Evolutionary conservation across 2,113 vertebrate genomes (phyloP), one percentile per base, ranked within the genome.

Genomic region (Myanophis thanlyinensis): DNA sequence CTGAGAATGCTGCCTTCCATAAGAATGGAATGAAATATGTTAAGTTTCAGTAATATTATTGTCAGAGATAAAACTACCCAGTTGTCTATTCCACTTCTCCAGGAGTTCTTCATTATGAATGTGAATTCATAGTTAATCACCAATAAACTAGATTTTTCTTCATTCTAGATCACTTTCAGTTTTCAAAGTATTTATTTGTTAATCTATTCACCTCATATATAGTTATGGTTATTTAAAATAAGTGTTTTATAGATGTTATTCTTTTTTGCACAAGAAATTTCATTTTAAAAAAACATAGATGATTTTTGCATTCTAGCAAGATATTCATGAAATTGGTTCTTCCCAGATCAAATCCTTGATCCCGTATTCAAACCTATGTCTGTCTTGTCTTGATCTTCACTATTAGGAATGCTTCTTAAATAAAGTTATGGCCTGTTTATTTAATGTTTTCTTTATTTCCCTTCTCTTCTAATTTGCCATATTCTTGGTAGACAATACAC

Each of bases 401-500:
- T 47, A 27, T n/a, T 30, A 53, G 22, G 22, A 4, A 40, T 89
- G 23, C 80, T 47, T 48, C 88, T 86, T 93, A 86, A 89, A 51
- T 86, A 89, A 86, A 85, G 73, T 62, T 93, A 35, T 12, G 48
- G 22, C 53, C 53, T 93, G 4, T 46, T 86, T 62, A 62, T 62
- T 62, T 52, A 48, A 89, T 30, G 1, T 89, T 54, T 51, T 85
- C 80, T 93, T 85, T 86, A 30, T 56, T 51, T 51, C 22, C 15
- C 20, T 30, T 59, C 23, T 27, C 25, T n/a, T 90, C 80, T n/a
- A 93, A 93, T 96, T 97, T 96, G 97, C 95, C 95, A 93, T 96
- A 96, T 97, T 97, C 95, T 97, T 94, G 12, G 95, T 95, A 97
- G 95, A 95, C 95, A 89, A 1, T 95, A 95, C 95, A 97, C 95